Percentiles rank a stretch among this genome's conserved stretches.
Conservation (phyloP, 2,888 invertebrate species). For the Mimachlamys varia region DNA sequence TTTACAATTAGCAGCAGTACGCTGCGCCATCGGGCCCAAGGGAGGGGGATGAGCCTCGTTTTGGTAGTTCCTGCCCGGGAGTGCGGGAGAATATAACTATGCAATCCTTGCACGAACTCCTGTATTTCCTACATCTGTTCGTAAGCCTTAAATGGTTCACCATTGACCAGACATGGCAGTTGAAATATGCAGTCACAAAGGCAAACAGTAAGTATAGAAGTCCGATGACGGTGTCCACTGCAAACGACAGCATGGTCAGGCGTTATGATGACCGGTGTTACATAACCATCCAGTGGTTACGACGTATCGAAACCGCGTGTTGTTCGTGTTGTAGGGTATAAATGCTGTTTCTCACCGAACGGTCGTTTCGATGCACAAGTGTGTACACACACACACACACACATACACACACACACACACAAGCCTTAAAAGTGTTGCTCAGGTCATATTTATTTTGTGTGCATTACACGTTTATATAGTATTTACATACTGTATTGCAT, state of each 20-base stretch:
- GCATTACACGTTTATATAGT: no score
- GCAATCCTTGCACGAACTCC: neutral
- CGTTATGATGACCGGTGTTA: neutral
- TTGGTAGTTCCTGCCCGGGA: constrained; percentile 67
- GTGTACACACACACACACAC: no score
- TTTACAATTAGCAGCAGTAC: constrained; percentile 61
- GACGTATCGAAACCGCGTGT: no score
- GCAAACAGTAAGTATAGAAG: neutral
- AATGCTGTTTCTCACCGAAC: no score
- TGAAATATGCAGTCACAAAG: neutral
- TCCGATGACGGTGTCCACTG: neutral
- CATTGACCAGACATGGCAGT: neutral
- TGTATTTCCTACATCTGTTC: neutral
- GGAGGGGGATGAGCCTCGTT: constrained; percentile 62
- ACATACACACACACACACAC: no score
- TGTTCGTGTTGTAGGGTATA: no score
- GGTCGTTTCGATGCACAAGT: no score
- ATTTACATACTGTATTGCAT: no score
- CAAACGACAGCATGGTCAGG: neutral
- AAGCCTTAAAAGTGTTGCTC: no score
- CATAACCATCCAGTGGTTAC: no score
- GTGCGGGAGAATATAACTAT: constrained; percentile 64
- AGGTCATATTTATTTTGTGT: no score
- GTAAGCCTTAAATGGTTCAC: neutral
- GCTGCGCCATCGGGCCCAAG: constrained; percentile 63